These are phyloP conservation scores for Bryconaethiops microstoma DNA, from an alignment of 2,797 vertebrate species.

Conservation along the genomic window DNA sequence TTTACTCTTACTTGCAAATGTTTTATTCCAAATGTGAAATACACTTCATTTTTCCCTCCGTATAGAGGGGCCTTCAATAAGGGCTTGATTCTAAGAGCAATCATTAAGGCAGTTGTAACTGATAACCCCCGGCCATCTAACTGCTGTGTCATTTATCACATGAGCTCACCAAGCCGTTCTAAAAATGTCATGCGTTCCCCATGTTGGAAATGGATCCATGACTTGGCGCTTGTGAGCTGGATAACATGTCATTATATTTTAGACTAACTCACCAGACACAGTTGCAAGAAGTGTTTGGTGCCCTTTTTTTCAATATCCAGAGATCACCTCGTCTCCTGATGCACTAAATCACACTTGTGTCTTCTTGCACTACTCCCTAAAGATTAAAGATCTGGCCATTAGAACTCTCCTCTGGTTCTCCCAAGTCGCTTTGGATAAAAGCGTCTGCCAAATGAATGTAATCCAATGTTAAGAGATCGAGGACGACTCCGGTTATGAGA, in stretches of 20 bases:
- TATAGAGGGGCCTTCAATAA: background rate
- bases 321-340: too few relatives aligned
- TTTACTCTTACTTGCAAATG: too few relatives aligned
- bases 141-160: slow-evolving; percentile 11
- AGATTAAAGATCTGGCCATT: too few relatives aligned
- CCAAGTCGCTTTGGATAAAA: too few relatives aligned
- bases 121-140: background rate
- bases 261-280: background rate
- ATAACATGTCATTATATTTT: background rate
- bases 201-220: background rate
- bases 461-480: too few relatives aligned
- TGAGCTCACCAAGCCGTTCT: background rate
- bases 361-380: too few relatives aligned
- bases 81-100: background rate
- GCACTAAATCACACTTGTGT: too few relatives aligned
- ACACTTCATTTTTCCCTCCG: background rate
- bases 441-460: too few relatives aligned
- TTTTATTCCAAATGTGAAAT: too few relatives aligned
- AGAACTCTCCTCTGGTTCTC: too few relatives aligned
- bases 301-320: too few relatives aligned
- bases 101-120: background rate
- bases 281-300: background rate
- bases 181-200: slow-evolving; percentile 5
- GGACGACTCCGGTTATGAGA: too few relatives aligned
- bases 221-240: background rate